phyloP scores from a whole-genome alignment of 2,113 vertebrate species.

The Cacatua alba region DNA sequence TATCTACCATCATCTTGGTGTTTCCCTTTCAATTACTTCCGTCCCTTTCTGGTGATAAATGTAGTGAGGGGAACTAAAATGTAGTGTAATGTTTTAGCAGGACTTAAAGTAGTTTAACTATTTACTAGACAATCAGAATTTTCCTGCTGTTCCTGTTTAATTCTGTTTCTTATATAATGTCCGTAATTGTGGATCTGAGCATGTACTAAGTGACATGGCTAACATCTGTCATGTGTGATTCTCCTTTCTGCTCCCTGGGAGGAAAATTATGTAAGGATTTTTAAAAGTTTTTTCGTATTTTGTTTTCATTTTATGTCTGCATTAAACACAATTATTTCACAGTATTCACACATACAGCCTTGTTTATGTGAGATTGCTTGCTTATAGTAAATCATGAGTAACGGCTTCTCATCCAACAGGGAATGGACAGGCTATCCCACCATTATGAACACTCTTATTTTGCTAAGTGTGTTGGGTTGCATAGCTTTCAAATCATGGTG shows the following conservation, averaged over 20 bases:
- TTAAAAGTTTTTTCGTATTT: constrained; percentile 39
- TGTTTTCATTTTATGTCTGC: constrained; percentile 54
- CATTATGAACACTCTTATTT: constrained; percentile 29
- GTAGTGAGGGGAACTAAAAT: neutral
- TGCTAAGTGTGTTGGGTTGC: constrained; percentile 20
- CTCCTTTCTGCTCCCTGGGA: constrained; percentile 74
- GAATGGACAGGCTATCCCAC: constrained; percentile 41
- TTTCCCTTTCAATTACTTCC: neutral
- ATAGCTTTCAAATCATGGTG: constrained; percentile 32
- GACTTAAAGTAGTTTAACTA: constrained; percentile 13
- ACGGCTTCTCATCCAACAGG: constrained; percentile 62
- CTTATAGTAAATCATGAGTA: constrained; percentile 35
- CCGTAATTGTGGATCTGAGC: constrained; percentile 56
- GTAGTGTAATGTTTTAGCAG: constrained; percentile 1
- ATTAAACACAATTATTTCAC: constrained; percentile 39
- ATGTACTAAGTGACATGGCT: constrained; percentile 65
- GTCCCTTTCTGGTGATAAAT: neutral
- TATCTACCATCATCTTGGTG: neutral
- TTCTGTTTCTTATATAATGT: constrained; percentile 54
- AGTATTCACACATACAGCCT: constrained; percentile 22
- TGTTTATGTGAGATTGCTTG: constrained; percentile 64
- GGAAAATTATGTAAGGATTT: constrained; percentile 74
- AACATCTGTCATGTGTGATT: constrained; percentile 73
- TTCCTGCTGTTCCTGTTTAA: constrained; percentile 29
- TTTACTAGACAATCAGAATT: neutral